A percentile compares a stretch with the other conserved stretches of the same genome.
These are phyloP conservation scores for Troides aeacus DNA, from an alignment of 2,888 invertebrate species.

Conservation along the genomic window DNA sequence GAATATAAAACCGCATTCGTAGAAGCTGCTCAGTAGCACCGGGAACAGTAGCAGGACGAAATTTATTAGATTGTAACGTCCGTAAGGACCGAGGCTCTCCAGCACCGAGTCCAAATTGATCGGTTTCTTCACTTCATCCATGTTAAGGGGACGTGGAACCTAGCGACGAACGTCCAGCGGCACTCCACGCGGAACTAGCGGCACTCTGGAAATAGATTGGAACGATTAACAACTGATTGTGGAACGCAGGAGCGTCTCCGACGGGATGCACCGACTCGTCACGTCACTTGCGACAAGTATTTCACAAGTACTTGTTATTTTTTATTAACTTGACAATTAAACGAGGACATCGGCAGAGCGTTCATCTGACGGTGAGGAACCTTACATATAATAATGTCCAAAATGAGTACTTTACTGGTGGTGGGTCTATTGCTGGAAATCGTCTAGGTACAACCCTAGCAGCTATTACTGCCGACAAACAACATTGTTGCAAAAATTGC, in stretches of 20 bases:
- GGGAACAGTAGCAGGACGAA: conserved; percentile 68
- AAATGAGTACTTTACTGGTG: no score
- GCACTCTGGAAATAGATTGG: conserved; percentile 27
- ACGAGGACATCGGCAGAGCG: no score
- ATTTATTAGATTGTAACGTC: conserved; percentile 69
- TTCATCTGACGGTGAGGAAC: no score
- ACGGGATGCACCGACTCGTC: no score
- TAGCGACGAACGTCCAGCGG: neutral
- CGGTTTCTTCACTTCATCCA: conserved; percentile 62
- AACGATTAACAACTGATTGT: conserved; percentile 14
- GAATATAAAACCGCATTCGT: conserved; percentile 72
- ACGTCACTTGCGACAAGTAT: no score
- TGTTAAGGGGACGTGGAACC: conserved; percentile 34
- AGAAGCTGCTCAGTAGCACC: conserved; percentile 67
- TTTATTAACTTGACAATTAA: no score
- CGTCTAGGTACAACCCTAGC: no score
- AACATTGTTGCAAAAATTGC: no score
- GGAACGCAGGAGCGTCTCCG: conserved; percentile 7
- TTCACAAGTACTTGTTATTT: no score
- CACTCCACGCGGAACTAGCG: conserved; percentile 1
- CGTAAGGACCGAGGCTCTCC: conserved; percentile 70
- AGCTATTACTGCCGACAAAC: no score
- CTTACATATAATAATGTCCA: no score
- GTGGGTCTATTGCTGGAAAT: no score
- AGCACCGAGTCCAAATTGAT: conserved; percentile 72